Evolutionary conservation across 2,888 invertebrate genomes (phyloP), one percentile per base, ranked within the genome.

Genomic region (Tineola bisselliella): DNA sequence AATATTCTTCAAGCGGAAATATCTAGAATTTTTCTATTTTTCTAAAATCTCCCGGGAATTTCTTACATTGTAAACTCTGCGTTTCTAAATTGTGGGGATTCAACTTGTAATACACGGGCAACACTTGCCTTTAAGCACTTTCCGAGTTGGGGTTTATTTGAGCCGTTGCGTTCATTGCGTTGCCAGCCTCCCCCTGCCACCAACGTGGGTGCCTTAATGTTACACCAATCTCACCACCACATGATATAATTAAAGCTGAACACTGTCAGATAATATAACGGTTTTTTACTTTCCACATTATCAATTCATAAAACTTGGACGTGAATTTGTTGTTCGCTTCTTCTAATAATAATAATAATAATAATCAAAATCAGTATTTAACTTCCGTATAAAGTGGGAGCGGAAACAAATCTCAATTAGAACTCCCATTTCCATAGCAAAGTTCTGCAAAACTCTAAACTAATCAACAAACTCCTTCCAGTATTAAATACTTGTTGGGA

Each of bases 321-420:
- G n/a, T n/a, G n/a, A n/a, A n/a, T n/a, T n/a, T n/a, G n/a, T n/a
- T n/a, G n/a, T n/a, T n/a, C n/a, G n/a, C n/a, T n/a, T n/a, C 25
- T 25, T 2, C 25, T 4, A 25, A 25, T 25, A 25, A 25, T 25
- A 25, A 25, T 25, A 4, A 25, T 25, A 25, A 6, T 25, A 4
- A 25, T 25, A 6, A 25, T 25, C 25, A 4, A 25, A 25, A 25
- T 25, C 4, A 4, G 6, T 6, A 25, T 25, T 4, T 4, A 25
- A 25, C 25, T 25, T 38, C 10, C 2, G n/a, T 38, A n/a, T 48
- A 17, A 48, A 48, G 1, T 48, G 3, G 15, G 15, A 17, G 4
- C 48, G 48, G 48, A 48, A 13, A 48, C 48, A 48, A 48, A 48
- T 48, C 15, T 48, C 48, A 48, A 48, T 48, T 48, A 48, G 15